Conservation (phyloP, 2,797 vertebrate genomes). For the Eospalax fontanierii region DNA sequence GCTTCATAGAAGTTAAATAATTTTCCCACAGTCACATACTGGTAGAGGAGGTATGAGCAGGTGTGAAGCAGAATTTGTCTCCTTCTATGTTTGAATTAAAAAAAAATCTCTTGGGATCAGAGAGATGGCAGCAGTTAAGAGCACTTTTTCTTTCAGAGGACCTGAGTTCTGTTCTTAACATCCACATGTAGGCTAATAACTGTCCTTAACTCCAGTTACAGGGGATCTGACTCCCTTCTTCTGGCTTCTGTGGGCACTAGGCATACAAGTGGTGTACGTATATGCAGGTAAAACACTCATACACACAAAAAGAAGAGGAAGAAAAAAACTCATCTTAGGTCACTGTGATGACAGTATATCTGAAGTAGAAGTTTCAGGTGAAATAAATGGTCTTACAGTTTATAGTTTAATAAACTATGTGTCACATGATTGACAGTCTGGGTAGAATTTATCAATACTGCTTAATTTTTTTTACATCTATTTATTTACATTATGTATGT, state of each 20-base stretch:
- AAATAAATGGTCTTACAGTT: slow-evolving; percentile 34
- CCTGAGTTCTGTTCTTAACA: too few relatives aligned
- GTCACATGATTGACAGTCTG: slow-evolving; percentile 5
- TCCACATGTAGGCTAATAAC: too few relatives aligned
- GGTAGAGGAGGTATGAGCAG: background rate
- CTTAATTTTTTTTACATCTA: background rate
- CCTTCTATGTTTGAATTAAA: slow-evolving; percentile 29
- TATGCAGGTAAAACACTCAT: too few relatives aligned
- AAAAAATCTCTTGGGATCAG: too few relatives aligned
- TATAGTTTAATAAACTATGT: slow-evolving; percentile 3
- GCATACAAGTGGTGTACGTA: too few relatives aligned
- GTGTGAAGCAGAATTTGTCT: background rate
- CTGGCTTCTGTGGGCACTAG: too few relatives aligned
- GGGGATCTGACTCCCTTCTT: too few relatives aligned
- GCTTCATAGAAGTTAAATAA: slow-evolving; percentile 1
- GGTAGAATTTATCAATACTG: slow-evolving; percentile 21
- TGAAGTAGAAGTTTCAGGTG: slow-evolving; percentile 53
- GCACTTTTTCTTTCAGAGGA: too few relatives aligned
- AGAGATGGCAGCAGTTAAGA: too few relatives aligned
- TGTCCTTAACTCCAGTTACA: too few relatives aligned
- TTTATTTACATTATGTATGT: background rate
- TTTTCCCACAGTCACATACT: background rate
- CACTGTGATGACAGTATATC: slow-evolving; percentile 17
- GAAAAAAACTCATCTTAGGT: background rate
- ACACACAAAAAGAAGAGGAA: too few relatives aligned